Base-by-base conservation (phyloP, 2,888 invertebrate species). In the Piscicola geometra region DNA sequence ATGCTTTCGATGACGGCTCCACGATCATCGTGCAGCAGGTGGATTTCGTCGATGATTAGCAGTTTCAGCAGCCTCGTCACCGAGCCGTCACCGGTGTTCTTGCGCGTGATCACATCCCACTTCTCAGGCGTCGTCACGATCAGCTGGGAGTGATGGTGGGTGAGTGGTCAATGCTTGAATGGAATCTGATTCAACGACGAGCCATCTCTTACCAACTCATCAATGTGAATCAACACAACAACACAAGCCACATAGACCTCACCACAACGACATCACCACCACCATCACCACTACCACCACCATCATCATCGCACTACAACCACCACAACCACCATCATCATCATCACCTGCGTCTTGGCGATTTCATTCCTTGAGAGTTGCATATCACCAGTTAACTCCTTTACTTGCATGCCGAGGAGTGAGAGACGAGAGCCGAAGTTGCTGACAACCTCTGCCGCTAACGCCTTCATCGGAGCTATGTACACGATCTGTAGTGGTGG, bases 381-480 rank as follows among this genome's bases (percentile, higher is more conserved):
- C 93, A 98, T 99, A 84, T 99, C 99, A 25, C 99, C 99, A 0
- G 99, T 99, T 79, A 97, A 86, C 85, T 99, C 99, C 74, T 91
- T 89, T 0, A 99, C 98, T 21, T 81, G 75, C 35, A 99, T 90
- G 5, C 95, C 94, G 0, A 92, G 86, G 0, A 90, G 88, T 56
- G 89, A 88, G 0, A 99, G 88, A 72, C 93, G 89, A 81, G 90
- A 91, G 2, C 91, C 90, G 86, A 99, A 99, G 85, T 93, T 98
- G 0, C 90, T 89, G 0, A 97, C 94, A 96, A 99, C 99, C 88
- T 99, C 99, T 0, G 97, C 91, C 0, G 99, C 99, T 60, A 99
- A 86, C 0, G 99, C 99, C 87, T 99, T 99, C 99, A 99, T 99
- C 0, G 99, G 99, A 0, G 98, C 98, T 80, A 99, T 93, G 86